phyloP scores from a whole-genome alignment of 92 coral and sea anemone genomes.

The Porites evermanni region DNA sequence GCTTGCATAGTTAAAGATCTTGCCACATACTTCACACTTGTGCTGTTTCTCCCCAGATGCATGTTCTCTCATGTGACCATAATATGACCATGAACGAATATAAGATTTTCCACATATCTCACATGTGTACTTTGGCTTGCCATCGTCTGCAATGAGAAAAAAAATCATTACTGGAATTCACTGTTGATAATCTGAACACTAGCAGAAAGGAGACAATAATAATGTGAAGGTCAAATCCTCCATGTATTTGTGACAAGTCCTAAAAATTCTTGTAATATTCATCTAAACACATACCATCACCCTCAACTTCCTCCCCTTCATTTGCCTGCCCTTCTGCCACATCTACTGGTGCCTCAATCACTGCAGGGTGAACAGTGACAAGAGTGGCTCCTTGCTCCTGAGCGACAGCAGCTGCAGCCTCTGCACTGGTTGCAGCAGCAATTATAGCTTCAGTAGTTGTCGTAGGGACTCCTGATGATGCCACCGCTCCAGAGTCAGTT shows the following conservation, averaged over 20 bases:
- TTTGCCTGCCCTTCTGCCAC: slow-evolving; percentile 45
- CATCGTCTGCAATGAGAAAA: slow-evolving; percentile 70
- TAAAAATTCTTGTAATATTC: neutral
- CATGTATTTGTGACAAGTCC: too few species aligned
- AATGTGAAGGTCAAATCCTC: too few species aligned
- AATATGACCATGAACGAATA: slow-evolving; percentile 98
- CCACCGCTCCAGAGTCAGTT: slow-evolving; percentile 49
- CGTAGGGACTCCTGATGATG: slow-evolving; percentile 59
- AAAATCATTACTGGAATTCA: too few species aligned
- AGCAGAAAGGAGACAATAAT: too few species aligned
- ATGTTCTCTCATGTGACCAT: slow-evolving; percentile 99
- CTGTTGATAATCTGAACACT: too few species aligned
- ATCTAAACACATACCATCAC: slow-evolving; percentile 50
- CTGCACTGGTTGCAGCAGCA: slow-evolving; percentile 81
- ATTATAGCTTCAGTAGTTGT: slow-evolving; percentile 83
- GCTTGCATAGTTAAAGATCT: slow-evolving; percentile 98
- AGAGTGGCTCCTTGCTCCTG: slow-evolving; percentile 59
- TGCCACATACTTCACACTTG: slow-evolving; percentile 96
- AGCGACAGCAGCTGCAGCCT: slow-evolving; percentile 59
- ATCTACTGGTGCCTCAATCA: slow-evolving; percentile 50
- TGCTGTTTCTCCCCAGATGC: slow-evolving; percentile 99
- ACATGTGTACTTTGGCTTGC: slow-evolving; percentile 97
- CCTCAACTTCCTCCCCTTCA: slow-evolving; percentile 69
- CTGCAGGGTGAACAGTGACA: slow-evolving; percentile 64
- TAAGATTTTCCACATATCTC: slow-evolving; percentile 98